Conservation (phyloP, 2,113 vertebrate genomes). For the Melanerpes aurifrons region DNA sequence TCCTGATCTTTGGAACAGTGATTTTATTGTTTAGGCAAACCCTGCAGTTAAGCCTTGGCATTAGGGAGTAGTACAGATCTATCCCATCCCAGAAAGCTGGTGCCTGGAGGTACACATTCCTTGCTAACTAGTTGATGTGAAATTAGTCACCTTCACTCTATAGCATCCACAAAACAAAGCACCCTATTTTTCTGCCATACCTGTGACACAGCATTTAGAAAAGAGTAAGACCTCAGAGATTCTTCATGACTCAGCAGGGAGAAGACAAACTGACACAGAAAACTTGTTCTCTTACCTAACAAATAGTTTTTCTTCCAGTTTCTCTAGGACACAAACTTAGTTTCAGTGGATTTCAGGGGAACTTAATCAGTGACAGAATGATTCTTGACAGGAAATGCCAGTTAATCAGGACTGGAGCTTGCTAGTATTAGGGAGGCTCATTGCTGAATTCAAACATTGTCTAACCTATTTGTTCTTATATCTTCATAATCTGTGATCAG, state of each 20-base stretch:
- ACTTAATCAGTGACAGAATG: neutral
- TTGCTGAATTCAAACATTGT: neutral
- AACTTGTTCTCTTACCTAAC: neutral
- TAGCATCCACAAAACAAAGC: neutral
- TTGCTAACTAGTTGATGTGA: neutral
- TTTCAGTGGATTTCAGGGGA: neutral
- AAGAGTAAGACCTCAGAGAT: neutral
- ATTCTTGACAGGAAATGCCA: neutral
- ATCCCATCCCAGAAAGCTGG: neutral
- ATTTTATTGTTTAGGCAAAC: neutral
- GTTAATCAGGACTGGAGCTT: neutral
- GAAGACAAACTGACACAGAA: neutral
- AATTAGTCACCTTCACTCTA: neutral
- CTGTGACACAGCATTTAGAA: fast-evolving
- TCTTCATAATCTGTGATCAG: neutral
- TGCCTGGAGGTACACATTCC: neutral
- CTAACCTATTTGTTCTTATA: neutral
- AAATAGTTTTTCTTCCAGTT: neutral
- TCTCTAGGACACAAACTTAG: neutral
- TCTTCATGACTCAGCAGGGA: neutral
- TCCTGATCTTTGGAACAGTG: neutral
- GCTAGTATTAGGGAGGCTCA: neutral
- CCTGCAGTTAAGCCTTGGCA: neutral
- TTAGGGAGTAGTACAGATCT: neutral
- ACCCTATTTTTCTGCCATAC: neutral